phyloP scores from a whole-genome alignment of 2,113 vertebrate species.

The Stigmatopora argus region DNA sequence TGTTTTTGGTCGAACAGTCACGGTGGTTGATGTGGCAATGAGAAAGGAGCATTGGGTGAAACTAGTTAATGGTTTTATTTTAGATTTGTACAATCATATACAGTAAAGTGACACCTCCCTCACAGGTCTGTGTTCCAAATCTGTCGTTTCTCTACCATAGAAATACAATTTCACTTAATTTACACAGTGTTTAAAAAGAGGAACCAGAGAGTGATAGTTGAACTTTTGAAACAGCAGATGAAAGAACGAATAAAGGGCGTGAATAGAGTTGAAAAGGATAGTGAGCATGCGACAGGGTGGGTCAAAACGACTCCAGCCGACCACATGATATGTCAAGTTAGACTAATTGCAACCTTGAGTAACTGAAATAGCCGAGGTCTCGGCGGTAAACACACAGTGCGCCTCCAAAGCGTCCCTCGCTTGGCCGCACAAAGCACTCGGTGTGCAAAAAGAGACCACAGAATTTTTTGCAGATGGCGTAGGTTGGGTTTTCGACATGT shows the following conservation, averaged over 20 bases:
- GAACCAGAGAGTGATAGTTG: slow-evolving; percentile 26
- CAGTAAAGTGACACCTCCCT: slow-evolving; percentile 66
- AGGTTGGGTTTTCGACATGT: neutral
- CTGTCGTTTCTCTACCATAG: too few species aligned
- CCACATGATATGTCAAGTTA: slow-evolving; percentile 64
- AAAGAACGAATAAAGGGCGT: slow-evolving; percentile 5
- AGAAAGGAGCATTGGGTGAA: slow-evolving; percentile 54
- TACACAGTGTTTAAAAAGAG: neutral
- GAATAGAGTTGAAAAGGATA: slow-evolving; percentile 8
- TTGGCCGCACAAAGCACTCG: slow-evolving; percentile 30
- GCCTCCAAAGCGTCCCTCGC: slow-evolving; percentile 34
- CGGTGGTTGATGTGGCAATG: slow-evolving; percentile 53
- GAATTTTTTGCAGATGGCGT: slow-evolving; percentile 1
- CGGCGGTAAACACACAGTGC: slow-evolving; percentile 61
- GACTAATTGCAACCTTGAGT: slow-evolving; percentile 63
- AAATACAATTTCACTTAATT: too few species aligned
- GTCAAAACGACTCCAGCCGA: slow-evolving; percentile 48
- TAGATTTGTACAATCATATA: slow-evolving; percentile 64
- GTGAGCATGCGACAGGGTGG: slow-evolving; percentile 52
- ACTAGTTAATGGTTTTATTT: slow-evolving; percentile 52
- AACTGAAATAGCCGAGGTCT: slow-evolving; percentile 62
- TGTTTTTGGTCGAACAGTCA: neutral
- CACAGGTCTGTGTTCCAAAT: neutral
- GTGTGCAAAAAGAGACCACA: slow-evolving; percentile 5
- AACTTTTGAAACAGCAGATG: neutral